Evolutionary conservation across 2,888 invertebrate genomes (phyloP), one percentile per base, ranked within the genome.

Genomic region (Dicyrtoma fusca): DNA sequence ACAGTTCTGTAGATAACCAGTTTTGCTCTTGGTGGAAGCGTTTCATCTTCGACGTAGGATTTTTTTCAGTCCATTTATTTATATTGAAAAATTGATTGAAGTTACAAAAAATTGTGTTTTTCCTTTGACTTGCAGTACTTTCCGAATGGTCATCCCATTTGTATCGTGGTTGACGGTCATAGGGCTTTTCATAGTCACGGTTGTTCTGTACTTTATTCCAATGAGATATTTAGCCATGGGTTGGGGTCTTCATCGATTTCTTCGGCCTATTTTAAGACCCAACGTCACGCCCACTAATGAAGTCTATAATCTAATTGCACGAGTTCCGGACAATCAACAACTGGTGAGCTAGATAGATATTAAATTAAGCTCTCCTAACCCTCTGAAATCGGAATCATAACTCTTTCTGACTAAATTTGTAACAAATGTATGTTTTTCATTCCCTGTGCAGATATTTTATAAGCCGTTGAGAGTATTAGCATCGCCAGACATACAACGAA

Each of bases 311-410:
- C 66, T 80, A 21, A 69, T 80, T 10, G 75, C 75, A 5, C 71
- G 80, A n/a, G 80, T 80, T 59, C 80, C 80, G 6, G 79, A 80
- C 61, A 80, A 78, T 66, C 78, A 78, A 68, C 76, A 80, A 65
- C 69, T 80, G 74, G 80, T 80, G 72, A 72, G 75, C 10, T 34
- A 5, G 34, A 34, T 34, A 8, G 34, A 34, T 34, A 34, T 34
- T 34, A 34, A 34, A 34, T 34, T 8, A 34, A n/a, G n/a, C n/a
- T n/a, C n/a, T n/a, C n/a, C n/a, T n/a, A n/a, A n/a, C n/a, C n/a
- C n/a, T n/a, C n/a, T n/a, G n/a, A n/a, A n/a, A n/a, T n/a, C n/a
- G n/a, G n/a, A n/a, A n/a, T n/a, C n/a, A n/a, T n/a, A n/a, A n/a
- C n/a, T n/a, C n/a, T n/a, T n/a, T n/a, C n/a, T n/a, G n/a, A n/a